Evolutionary conservation across 2,888 invertebrate genomes (phyloP), one percentile per base, ranked within the genome.

Genomic region (Cordylochernes scorpioides): DNA sequence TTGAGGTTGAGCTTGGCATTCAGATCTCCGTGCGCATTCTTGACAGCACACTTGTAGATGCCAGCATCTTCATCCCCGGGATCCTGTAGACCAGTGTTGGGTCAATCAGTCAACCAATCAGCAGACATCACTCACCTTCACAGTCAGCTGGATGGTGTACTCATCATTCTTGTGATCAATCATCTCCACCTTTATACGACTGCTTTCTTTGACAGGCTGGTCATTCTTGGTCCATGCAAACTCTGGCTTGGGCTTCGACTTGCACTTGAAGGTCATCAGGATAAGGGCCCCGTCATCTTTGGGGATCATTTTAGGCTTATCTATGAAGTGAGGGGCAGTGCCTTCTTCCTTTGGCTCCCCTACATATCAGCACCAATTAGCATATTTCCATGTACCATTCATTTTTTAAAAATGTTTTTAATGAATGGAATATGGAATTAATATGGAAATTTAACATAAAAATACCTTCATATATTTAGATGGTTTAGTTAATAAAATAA

Each of bases 251-350:
- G 91, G 86, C 59, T 80, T 80, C 25, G 88, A 86, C 56, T 50
- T 52, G 29, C 77, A 75, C 47, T 68, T 70, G 61, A 91, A 91
- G 58, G 84, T 78, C 77, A 94, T 84, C 38, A 82, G 75, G 48
- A 94, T 86, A 47, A 88, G 67, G 44, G 88, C 86, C 46, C 91
- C 91, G 50, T 73, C 78, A 56, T 84, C 84, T 60, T 91, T 86
- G 51, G 94, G 91, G 61, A 88, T 84, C 58, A 97, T 97, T 59
- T 78, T 71, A 40, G 97, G 97, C 63, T 94, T 94, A 61, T 91
- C 91, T 50, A 86, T 70, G 55, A 97, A 94, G 15, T 78, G 78
- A 30, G 94, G 94, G 15, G 84, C 82, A 24, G 41, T 40, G 2
- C 42, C 42, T 19, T 38, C 37, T 9, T 36, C 38, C 13, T 31